Conservation (phyloP, 2,113 vertebrate genomes). For the human region GRCh38 chrX:47677501-47678000, state of each 20-base stretch:
- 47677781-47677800: background rate
- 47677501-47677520: no score
- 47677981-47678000: background rate
- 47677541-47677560: no score
- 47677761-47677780: background rate
- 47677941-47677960: background rate
- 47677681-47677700: no score
- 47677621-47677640: no score
- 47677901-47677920: background rate
- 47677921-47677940: background rate
- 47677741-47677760: background rate
- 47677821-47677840: background rate
- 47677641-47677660: no score
- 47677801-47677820: background rate
- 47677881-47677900: background rate
- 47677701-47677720: no score
- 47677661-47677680: no score
- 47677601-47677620: no score
- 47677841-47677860: background rate
- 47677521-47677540: no score
- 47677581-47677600: no score
- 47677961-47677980: background rate
- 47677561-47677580: no score
- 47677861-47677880: background rate
- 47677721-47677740: background rate